Conservation (phyloP, 2,888 invertebrate species). For the Sarcophaga subvicina region DNA sequence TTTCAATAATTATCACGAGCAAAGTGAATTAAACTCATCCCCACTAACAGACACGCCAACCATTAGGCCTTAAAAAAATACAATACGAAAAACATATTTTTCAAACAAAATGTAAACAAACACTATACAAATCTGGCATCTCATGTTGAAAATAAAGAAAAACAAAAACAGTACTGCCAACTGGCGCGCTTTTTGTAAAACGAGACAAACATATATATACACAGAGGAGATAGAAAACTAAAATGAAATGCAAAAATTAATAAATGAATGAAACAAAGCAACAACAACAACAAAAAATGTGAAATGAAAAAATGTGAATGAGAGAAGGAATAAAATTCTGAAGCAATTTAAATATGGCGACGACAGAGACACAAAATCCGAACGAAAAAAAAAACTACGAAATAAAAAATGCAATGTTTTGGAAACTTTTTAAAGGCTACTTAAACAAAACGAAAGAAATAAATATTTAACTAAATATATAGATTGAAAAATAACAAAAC, state of each 20-base stretch:
- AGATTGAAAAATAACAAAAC: neutral
- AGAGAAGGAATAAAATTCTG: conserved; percentile 26
- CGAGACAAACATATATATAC: conserved; percentile 37
- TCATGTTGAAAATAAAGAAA: conserved; percentile 11
- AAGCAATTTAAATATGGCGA: conserved; percentile 62
- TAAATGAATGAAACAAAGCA: conserved; percentile 44
- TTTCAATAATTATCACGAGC: too few species aligned
- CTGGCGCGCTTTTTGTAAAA: conserved; percentile 63
- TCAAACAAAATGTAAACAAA: conserved; percentile 55
- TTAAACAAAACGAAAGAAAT: neutral
- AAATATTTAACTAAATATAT: neutral
- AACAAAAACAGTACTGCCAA: conserved; percentile 53
- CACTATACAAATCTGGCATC: conserved; percentile 50
- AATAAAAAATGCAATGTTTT: conserved; percentile 44
- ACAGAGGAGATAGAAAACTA: conserved; percentile 11
- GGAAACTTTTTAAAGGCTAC: conserved; percentile 3
- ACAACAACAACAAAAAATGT: conserved; percentile 34
- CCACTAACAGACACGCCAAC: too few species aligned
- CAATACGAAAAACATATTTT: too few species aligned
- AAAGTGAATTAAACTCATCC: too few species aligned
- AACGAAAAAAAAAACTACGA: conserved; percentile 38
- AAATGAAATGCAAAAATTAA: conserved; percentile 35
- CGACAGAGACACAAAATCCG: conserved; percentile 63
- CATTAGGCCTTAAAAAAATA: too few species aligned
- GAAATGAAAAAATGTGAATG: conserved; percentile 36